Percentiles rank a stretch among this genome's conserved stretches.
Evolutionary conservation across 2,797 vertebrate genomes (phyloP).

Genomic region (Strix occidentalis): DNA sequence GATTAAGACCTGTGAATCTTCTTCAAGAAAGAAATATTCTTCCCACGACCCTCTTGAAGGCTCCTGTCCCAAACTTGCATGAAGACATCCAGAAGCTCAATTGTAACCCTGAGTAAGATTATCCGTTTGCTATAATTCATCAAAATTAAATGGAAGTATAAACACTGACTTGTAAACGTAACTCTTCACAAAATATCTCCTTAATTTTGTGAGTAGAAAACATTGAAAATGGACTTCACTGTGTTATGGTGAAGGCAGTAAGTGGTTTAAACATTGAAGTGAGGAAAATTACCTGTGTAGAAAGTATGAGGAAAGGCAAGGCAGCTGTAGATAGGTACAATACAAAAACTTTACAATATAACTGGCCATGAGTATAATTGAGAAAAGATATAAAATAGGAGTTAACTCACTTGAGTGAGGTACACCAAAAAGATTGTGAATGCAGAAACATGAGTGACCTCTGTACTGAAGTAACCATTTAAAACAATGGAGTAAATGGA

Average conservation of each 20-base stretch:
- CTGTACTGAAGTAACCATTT: not conserved
- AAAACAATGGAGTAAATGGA: not conserved
- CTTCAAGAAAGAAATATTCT: constrained; percentile 95
- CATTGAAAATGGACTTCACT: not conserved
- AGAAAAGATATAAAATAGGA: not conserved
- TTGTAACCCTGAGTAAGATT: constrained; percentile 92
- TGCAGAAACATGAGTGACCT: not conserved
- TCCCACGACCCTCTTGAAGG: constrained; percentile 78
- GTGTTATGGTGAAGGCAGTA: not conserved
- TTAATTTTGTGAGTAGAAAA: not conserved
- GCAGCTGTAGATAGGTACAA: not conserved
- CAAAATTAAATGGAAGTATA: not conserved
- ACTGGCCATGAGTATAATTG: not conserved
- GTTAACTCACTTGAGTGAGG: not conserved
- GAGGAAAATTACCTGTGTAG: not conserved
- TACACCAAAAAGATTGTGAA: not conserved
- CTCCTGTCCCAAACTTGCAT: constrained; percentile 89
- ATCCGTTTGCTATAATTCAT: not conserved
- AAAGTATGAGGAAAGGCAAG: not conserved
- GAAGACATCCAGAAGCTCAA: constrained; percentile 94
- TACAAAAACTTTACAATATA: not conserved
- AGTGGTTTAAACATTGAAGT: not conserved
- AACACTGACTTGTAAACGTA: not conserved
- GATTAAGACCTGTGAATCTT: constrained; percentile 89
- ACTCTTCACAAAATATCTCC: not conserved